Conservation (phyloP, 2,797 vertebrate species). For the Etheostoma perlongum region DNA sequence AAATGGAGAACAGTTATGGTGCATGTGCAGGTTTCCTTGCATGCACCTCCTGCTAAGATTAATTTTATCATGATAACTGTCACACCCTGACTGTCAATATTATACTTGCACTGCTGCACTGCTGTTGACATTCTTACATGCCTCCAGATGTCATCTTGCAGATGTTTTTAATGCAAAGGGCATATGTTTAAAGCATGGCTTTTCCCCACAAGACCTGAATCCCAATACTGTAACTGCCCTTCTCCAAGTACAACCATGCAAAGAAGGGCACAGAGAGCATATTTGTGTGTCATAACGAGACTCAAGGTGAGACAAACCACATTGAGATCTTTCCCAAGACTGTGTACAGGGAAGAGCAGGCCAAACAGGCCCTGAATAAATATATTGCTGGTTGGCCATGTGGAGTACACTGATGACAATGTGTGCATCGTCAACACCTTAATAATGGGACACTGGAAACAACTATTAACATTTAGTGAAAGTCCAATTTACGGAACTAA, state of each 20-base stretch:
- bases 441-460: neutral
- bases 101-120: neutral
- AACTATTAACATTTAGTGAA: neutral
- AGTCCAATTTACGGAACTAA: neutral
- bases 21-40: neutral
- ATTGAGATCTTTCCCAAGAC: neutral
- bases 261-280: neutral
- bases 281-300: conserved; percentile 2
- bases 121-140: neutral
- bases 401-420: neutral
- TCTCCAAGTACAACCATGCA: conserved; percentile 9
- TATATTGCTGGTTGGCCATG: neutral
- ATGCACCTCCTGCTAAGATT: neutral
- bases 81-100: neutral
- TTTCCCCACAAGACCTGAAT: neutral
- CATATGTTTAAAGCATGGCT: neutral
- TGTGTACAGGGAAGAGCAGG: neutral
- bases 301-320: neutral
- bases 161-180: neutral
- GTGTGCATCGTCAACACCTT: neutral
- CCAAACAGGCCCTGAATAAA: neutral
- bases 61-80: neutral
- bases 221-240: neutral
- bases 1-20: neutral
- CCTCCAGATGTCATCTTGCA: neutral